phyloP scores from a whole-genome alignment of 2,797 vertebrate species.

The Xiphorhynchus erythropygius region DNA sequence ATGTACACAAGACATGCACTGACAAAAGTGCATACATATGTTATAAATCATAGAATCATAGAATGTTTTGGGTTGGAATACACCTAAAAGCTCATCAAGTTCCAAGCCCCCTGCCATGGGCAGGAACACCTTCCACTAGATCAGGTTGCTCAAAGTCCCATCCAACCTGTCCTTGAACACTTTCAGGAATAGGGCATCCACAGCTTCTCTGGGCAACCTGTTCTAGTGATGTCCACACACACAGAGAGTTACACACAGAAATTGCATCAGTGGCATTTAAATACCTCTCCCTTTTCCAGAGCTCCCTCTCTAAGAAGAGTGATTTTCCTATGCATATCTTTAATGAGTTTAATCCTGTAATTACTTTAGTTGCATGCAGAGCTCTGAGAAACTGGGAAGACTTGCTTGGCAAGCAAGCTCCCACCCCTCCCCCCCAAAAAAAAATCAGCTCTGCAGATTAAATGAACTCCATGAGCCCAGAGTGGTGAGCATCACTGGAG shows the following conservation, averaged over 20 bases:
- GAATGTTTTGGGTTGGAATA: not conserved
- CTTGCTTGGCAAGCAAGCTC: constrained; percentile 51
- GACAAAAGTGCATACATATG: not conserved
- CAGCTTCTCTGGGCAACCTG: not conserved
- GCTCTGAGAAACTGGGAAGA: constrained; percentile 72
- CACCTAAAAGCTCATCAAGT: not conserved
- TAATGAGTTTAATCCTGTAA: constrained; percentile 72
- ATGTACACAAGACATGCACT: not conserved
- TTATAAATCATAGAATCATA: not conserved
- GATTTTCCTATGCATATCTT: constrained; percentile 69
- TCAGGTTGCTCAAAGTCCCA: not conserved
- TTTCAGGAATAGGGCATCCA: not conserved
- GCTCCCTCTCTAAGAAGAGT: constrained; percentile 34
- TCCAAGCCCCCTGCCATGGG: not conserved
- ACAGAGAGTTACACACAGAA: not conserved
- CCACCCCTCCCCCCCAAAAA: not conserved
- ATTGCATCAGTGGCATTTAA: not conserved
- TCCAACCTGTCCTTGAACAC: not conserved
- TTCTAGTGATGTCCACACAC: not conserved
- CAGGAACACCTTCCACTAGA: not conserved
- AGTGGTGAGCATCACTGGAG: not conserved
- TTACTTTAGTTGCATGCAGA: constrained; percentile 72
- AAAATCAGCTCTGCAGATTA: not conserved
- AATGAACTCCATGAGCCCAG: not conserved
- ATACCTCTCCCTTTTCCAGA: constrained; percentile 21